A percentile compares a stretch with the other conserved stretches of the same genome.
phyloP scores from a whole-genome alignment of 2,113 vertebrate species.

The Nycticorax nycticorax region DNA sequence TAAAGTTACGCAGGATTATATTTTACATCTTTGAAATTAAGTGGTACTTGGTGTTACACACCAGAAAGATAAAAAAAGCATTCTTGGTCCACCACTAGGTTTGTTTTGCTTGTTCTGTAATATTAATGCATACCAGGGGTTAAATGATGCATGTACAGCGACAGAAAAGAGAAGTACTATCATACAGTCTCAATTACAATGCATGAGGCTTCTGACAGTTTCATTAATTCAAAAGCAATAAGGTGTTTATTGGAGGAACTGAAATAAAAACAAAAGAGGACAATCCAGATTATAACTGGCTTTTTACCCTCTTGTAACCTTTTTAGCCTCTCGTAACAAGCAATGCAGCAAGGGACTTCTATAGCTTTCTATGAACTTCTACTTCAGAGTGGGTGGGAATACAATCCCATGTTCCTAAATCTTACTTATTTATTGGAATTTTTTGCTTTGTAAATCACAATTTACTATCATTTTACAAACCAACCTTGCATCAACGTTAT shows the following conservation, averaged over 20 bases:
- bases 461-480: background rate
- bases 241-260: background rate
- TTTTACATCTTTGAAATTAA: background rate
- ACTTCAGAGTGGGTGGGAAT: background rate
- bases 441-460: background rate
- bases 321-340: background rate
- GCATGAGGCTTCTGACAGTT: background rate
- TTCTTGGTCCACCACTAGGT: background rate
- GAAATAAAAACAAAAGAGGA: background rate
- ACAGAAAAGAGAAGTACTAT: background rate
- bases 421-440: background rate
- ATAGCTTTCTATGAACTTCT: background rate
- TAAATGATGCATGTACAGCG: background rate
- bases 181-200: background rate
- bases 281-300: background rate
- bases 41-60: background rate
- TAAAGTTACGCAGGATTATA: background rate
- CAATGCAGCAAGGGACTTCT: background rate
- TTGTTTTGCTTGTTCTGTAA: background rate
- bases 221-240: background rate
- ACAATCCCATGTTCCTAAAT: background rate
- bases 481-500: background rate
- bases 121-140: background rate
- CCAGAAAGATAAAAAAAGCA: background rate
- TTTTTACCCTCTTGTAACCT: background rate